Evolutionary conservation across 2,113 vertebrate genomes (phyloP).

Genomic region (Leucopsar rothschildi): DNA sequence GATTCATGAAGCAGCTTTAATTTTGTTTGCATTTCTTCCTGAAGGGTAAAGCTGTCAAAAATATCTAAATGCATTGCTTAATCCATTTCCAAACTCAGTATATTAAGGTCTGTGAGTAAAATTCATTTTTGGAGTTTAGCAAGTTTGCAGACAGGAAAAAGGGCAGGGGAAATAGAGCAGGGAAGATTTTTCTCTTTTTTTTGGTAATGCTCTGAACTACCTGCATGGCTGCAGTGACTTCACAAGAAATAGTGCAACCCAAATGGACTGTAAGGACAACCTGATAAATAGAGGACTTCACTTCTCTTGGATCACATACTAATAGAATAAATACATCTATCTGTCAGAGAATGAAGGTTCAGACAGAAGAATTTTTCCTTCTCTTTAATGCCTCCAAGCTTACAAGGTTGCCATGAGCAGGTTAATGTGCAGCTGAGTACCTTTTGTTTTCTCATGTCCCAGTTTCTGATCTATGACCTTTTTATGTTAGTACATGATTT

Average conservation of each 20-base stretch:
- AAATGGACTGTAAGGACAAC: background rate
- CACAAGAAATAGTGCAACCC: background rate
- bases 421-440: background rate
- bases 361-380: background rate
- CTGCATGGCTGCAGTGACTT: background rate
- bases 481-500: background rate
- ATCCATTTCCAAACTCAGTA: conserved; percentile 48
- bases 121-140: conserved; percentile 7
- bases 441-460: background rate
- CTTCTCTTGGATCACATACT: background rate
- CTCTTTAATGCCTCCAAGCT: background rate
- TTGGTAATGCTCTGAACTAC: background rate
- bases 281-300: background rate
- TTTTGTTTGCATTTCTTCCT: conserved; percentile 65
- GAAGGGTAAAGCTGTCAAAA: conserved; percentile 61
- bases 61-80: conserved; percentile 63
- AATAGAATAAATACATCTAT: background rate
- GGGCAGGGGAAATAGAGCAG: background rate
- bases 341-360: background rate
- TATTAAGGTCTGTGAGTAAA: conserved; percentile 49
- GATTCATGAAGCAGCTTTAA: conserved; percentile 69
- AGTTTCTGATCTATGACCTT: background rate
- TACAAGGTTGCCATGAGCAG: background rate
- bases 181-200: background rate
- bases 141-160: background rate